phyloP scores from a whole-genome alignment of 2,888 invertebrate species.

The Busseola fusca region DNA sequence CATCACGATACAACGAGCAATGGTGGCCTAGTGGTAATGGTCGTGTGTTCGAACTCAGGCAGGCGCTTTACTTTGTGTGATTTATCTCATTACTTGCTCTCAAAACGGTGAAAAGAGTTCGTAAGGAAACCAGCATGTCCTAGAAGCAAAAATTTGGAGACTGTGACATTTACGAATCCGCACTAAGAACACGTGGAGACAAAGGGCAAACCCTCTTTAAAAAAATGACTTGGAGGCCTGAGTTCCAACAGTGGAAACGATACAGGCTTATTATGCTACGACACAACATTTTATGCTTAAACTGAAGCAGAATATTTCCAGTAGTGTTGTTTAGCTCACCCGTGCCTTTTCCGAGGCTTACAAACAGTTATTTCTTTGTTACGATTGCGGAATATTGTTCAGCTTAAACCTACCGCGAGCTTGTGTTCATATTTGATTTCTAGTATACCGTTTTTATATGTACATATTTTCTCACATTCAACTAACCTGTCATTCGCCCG shows the following conservation, averaged over 20 bases:
- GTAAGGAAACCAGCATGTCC: neutral
- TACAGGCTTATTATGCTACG: neutral
- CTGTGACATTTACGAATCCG: neutral
- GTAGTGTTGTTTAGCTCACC: neutral
- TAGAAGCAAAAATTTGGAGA: neutral
- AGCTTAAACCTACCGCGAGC: neutral
- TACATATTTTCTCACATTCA: neutral
- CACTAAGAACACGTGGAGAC: neutral
- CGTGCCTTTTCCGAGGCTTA: constrained; percentile 1
- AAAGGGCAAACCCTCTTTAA: neutral
- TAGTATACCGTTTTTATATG: constrained; percentile 10
- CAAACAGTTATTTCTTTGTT: neutral
- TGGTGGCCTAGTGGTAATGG: neutral
- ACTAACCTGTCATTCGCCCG: neutral
- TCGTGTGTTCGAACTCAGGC: too few species aligned
- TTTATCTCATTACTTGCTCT: neutral
- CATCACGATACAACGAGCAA: neutral
- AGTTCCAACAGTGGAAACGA: neutral
- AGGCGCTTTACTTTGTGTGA: neutral
- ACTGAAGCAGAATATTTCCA: constrained; percentile 4
- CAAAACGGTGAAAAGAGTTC: neutral
- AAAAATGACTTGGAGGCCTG: neutral
- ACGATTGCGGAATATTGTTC: constrained; percentile 6
- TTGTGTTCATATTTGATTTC: neutral
- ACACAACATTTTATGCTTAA: neutral